These are phyloP conservation scores for Heptranchias perlo DNA, from an alignment of 2,113 vertebrate species.

Conservation along the genomic window DNA sequence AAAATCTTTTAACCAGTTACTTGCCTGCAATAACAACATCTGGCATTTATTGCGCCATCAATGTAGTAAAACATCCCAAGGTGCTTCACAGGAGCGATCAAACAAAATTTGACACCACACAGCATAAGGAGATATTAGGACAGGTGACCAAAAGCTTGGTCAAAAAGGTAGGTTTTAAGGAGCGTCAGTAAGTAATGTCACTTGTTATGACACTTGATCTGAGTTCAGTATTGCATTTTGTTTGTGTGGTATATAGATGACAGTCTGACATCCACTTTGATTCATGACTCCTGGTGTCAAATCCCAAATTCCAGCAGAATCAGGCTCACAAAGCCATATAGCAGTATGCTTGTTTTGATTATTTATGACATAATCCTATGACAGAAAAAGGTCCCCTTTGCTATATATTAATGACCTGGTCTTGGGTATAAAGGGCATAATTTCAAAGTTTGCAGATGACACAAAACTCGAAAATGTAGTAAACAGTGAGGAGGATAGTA, in stretches of 20 bases:
- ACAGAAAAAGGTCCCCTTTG: too few relatives aligned
- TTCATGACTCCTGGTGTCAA: background rate
- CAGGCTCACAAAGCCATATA: background rate
- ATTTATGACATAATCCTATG: too few relatives aligned
- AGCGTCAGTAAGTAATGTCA: too few relatives aligned
- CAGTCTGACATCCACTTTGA: background rate
- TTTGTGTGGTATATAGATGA: background rate
- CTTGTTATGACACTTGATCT: background rate
- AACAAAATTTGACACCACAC: background rate
- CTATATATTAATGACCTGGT: too few relatives aligned
- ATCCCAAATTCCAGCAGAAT: background rate
- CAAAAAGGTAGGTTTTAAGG: background rate
- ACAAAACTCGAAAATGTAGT: too few relatives aligned
- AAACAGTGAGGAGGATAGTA: too few relatives aligned
- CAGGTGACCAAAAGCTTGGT: background rate
- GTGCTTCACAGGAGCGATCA: background rate
- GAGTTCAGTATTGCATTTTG: background rate
- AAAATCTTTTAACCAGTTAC: background rate
- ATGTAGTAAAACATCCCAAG: background rate
- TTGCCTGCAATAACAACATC: background rate
- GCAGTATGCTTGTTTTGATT: too few relatives aligned
- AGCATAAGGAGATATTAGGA: too few relatives aligned
- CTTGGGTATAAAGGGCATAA: too few relatives aligned
- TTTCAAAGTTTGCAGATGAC: too few relatives aligned
- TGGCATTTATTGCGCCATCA: background rate